Conservation (phyloP, 2,113 vertebrate genomes). For the Mobula hypostoma region DNA sequence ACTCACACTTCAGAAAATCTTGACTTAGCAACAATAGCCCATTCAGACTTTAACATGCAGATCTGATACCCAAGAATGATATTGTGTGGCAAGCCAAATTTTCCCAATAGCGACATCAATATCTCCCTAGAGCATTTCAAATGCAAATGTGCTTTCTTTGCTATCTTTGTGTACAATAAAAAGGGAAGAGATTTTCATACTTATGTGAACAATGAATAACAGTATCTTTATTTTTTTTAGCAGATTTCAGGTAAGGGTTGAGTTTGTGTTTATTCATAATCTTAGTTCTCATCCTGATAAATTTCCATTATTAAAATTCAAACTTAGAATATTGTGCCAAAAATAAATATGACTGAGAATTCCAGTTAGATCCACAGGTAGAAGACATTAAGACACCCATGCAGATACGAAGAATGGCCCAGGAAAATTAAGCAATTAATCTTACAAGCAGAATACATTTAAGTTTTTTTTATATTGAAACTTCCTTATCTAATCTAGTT, state of each 20-base stretch:
- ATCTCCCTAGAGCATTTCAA: neutral
- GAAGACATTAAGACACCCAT: neutral
- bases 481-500: neutral
- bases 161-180: slow-evolving; percentile 10
- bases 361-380: neutral
- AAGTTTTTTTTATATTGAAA: neutral
- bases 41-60: neutral
- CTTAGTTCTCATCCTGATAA: neutral
- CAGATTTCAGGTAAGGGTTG: neutral
- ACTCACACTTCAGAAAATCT: neutral
- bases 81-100: neutral
- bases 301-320: neutral
- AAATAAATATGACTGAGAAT: neutral
- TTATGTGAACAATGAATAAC: neutral
- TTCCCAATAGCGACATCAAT: neutral
- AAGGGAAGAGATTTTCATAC: neutral
- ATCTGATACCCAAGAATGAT: neutral
- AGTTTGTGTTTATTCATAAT: neutral
- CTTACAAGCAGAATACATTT: neutral
- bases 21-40: neutral
- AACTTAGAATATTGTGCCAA: neutral
- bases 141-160: neutral
- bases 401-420: neutral
- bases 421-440: neutral
- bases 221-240: neutral